Evolutionary conservation across 2,113 vertebrate species (phyloP), one percentile per base, ranked within the genome.

Genomic region (Pelobates fuscus): DNA sequence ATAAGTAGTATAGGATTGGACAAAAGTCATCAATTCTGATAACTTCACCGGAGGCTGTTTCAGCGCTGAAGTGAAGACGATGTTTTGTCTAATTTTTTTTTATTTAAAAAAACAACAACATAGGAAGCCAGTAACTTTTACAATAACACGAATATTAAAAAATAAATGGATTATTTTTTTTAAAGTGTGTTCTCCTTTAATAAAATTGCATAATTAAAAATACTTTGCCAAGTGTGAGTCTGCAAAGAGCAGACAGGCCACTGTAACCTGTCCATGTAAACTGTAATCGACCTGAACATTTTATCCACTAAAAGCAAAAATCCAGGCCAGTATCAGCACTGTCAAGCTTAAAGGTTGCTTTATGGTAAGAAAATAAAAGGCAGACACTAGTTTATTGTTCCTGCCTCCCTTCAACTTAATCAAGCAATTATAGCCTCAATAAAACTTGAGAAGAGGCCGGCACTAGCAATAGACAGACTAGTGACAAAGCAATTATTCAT

Each of bases 381-480:
- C 73, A 77, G 65, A 77, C 73, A 77, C 73, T 75, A 10, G 25
- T 49, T 64, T 54, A 77, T 77, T 77, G 73, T 77, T 77, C 55
- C 64, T 32, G 37, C 65, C 55, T 77, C 73, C 67, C 64, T 67
- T 62, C 55, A 61, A 77, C 65, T 77, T 77, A 77, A 68, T 77
- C 73, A 77, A 77, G 73, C 25, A 63, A 77, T 77, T 77, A 77
- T 52, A 32, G 73, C 73, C 73, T 77, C 73, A 60, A 77, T 77
- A 77, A 77, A 77, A 77, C 73, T 77, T 77, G 73, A 77, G 65
- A 77, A 77, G 73, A 60, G 57, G 73, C 73, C 73, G 73, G 24
- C 41, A 60, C 65, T 27, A 25, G 65, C 64, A 41, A 67, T 58
- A 52, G 73, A 46, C 26, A 68, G 65, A 12, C 55, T 64, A 61